A percentile compares a stretch with the other conserved stretches of the same genome.
These are phyloP conservation scores for Callocephalon fimbriatum DNA, from an alignment of 2,113 vertebrate species.

Conservation along the genomic window DNA sequence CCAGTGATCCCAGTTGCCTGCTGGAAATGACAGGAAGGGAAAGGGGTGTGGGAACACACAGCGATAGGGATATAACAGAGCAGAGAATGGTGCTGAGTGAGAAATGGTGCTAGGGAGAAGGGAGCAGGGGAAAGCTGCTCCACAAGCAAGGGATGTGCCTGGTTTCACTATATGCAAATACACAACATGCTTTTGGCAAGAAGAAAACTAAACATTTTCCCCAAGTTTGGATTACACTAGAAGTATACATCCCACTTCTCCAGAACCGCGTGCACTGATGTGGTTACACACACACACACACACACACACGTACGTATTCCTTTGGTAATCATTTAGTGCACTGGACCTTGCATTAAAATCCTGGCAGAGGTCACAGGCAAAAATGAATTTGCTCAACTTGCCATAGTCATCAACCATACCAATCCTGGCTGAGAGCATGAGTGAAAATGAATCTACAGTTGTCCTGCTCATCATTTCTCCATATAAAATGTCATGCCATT, in stretches of 20 bases:
- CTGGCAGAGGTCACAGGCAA: slow-evolving; percentile 40
- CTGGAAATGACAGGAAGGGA: slow-evolving; percentile 55
- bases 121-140: background rate
- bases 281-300: background rate
- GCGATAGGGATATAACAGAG: background rate
- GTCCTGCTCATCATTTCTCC: slow-evolving; percentile 26
- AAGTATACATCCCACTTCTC: background rate
- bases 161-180: background rate
- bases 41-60: background rate
- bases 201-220: slow-evolving; percentile 1
- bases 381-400: slow-evolving; percentile 39
- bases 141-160: background rate
- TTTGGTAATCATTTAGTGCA: background rate
- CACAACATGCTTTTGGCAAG: background rate
- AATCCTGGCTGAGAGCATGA: slow-evolving; percentile 9
- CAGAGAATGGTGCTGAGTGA: background rate
- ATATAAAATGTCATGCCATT: slow-evolving; percentile 13
- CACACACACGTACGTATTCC: background rate
- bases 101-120: background rate
- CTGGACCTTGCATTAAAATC: slow-evolving; percentile 22
- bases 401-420: background rate
- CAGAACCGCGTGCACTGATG: background rate
- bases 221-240: background rate
- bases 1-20: slow-evolving; percentile 4
- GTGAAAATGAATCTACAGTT: slow-evolving; percentile 40